Evolutionary conservation across 2,113 vertebrate genomes (phyloP).

Genomic region (Dipodomys ordii): DNA sequence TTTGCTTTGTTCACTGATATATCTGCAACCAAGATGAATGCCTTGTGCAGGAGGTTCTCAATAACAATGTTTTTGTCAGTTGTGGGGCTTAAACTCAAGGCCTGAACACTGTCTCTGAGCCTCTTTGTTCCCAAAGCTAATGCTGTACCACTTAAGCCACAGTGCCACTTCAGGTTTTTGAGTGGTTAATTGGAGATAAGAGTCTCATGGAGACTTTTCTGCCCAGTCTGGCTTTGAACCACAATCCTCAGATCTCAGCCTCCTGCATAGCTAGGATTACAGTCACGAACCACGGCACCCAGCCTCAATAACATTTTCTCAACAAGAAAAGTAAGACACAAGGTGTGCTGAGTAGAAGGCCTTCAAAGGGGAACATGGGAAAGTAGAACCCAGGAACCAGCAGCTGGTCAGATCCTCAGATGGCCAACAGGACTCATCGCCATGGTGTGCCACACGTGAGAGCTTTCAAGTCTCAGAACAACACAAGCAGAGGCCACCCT

Average conservation of each 20-base stretch:
- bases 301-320: background rate
- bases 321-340: slow-evolving; percentile 27
- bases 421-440: background rate
- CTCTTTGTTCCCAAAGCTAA: too few relatives aligned
- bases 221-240: too few relatives aligned
- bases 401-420: background rate
- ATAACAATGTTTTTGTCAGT: too few relatives aligned
- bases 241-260: too few relatives aligned
- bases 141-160: too few relatives aligned
- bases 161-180: too few relatives aligned
- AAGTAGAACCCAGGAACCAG: background rate
- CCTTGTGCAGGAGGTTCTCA: background rate
- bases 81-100: too few relatives aligned
- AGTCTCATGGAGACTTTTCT: too few relatives aligned
- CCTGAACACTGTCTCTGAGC: too few relatives aligned
- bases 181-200: too few relatives aligned
- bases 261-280: too few relatives aligned
- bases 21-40: background rate
- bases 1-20: background rate
- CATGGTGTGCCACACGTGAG: background rate
- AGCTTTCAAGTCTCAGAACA: background rate
- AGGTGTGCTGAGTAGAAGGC: background rate
- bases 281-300: too few relatives aligned
- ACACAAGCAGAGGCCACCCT: background rate
- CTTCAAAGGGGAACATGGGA: background rate